Conservation (phyloP, 2,113 vertebrate species). For the Microcebus murinus region DNA sequence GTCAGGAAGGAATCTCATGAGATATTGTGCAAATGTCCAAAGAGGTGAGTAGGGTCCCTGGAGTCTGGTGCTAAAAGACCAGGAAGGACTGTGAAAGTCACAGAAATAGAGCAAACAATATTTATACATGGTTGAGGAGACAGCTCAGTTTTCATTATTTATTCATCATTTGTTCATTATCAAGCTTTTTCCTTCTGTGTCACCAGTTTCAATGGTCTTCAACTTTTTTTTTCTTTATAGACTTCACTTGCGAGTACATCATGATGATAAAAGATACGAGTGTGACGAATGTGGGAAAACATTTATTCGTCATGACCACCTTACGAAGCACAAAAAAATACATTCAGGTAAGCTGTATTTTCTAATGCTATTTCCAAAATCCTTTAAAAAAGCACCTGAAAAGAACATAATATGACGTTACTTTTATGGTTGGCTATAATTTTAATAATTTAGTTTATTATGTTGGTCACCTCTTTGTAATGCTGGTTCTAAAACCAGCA, state of each 20-base stretch:
- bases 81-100: neutral
- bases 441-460: neutral
- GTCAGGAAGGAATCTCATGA: neutral
- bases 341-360: conserved; percentile 92
- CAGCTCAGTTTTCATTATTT: neutral
- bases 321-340: conserved; percentile 99
- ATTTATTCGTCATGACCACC: conserved; percentile 97
- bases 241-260: conserved; percentile 96
- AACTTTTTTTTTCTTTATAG: conserved; percentile 80
- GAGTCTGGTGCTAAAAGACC: neutral
- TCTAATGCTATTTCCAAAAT: neutral
- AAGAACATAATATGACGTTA: neutral
- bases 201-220: neutral
- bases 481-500: neutral
- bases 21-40: neutral
- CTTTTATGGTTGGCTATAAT: neutral
- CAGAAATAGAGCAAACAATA: neutral
- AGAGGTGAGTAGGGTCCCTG: neutral
- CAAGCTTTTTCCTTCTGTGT: neutral
- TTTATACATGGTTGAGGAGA: neutral
- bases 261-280: conserved; percentile 98
- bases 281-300: conserved; percentile 99
- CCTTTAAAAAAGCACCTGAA: neutral
- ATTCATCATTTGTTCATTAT: neutral
- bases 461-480: neutral